A percentile compares a stretch with the other conserved stretches of the same genome.
Conservation (phyloP, 2,888 invertebrate species). For the Morpho deidamia region DNA sequence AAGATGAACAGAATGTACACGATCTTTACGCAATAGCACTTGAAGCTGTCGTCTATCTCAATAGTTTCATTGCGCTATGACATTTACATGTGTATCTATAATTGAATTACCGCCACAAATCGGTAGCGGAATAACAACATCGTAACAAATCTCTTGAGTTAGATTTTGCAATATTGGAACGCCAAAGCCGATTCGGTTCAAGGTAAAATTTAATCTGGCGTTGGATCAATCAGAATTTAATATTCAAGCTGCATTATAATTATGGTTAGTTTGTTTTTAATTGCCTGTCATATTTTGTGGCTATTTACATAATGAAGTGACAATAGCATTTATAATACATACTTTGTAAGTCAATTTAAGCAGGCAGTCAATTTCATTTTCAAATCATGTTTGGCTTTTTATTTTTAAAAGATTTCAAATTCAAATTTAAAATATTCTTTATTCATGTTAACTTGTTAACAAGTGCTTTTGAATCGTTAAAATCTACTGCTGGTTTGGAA, state of each 20-base stretch:
- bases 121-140: conserved; percentile 37
- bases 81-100: conserved; percentile 66
- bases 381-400: too few species aligned
- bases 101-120: conserved; percentile 61
- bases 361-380: not conserved
- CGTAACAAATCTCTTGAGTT: conserved; percentile 11
- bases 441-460: too few species aligned
- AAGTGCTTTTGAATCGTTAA: too few species aligned
- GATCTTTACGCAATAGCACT: conserved; percentile 39
- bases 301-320: not conserved
- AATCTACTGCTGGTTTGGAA: too few species aligned
- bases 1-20: conserved; percentile 30
- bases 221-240: conserved; percentile 40
- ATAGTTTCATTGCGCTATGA: conserved; percentile 49
- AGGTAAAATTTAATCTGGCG: conserved; percentile 44
- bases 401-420: too few species aligned
- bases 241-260: conserved; percentile 23
- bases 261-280: conserved; percentile 4
- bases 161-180: conserved; percentile 17
- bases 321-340: not conserved
- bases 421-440: too few species aligned
- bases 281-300: conserved; percentile 5
- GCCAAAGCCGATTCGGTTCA: conserved; percentile 44
- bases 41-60: conserved; percentile 26
- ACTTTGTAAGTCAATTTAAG: not conserved